A percentile compares a stretch with the other conserved stretches of the same genome.
Evolutionary conservation across 2,113 vertebrate species (phyloP).

Genomic region (Mohoua ochrocephala): DNA sequence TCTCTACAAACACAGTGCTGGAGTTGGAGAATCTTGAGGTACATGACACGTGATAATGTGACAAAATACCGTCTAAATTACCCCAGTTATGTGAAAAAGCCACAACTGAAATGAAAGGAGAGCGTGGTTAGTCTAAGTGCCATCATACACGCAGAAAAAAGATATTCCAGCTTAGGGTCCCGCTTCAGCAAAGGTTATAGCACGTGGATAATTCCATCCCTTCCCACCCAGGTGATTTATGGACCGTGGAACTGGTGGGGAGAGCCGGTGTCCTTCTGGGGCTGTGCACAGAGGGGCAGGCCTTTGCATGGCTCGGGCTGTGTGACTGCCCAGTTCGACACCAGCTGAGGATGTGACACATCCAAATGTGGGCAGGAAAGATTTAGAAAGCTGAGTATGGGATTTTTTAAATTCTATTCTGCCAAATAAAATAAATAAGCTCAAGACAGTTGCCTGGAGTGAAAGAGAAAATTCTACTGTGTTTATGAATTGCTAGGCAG

Average conservation of each 20-base stretch:
- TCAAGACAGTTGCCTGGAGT: background rate
- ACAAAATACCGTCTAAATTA: background rate
- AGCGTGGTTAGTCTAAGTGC: background rate
- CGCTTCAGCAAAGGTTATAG: background rate
- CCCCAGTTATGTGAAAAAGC: background rate
- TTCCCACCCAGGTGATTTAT: background rate
- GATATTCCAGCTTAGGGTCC: background rate
- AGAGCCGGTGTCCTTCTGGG: background rate
- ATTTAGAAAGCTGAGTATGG: background rate
- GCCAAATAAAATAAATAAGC: conserved; percentile 1
- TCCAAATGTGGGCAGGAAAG: background rate
- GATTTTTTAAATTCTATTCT: background rate
- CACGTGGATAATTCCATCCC: accelerated
- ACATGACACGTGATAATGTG: background rate
- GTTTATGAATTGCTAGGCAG: background rate
- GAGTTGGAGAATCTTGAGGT: background rate
- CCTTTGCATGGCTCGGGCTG: background rate
- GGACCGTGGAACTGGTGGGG: background rate
- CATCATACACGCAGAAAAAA: background rate
- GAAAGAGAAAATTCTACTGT: background rate
- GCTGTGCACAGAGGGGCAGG: background rate
- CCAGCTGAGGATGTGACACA: background rate
- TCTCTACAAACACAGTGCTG: background rate
- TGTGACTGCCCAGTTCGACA: background rate
- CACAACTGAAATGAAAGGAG: background rate